phyloP scores from a whole-genome alignment of 2,888 invertebrate genomes.

The Beris chalybata region DNA sequence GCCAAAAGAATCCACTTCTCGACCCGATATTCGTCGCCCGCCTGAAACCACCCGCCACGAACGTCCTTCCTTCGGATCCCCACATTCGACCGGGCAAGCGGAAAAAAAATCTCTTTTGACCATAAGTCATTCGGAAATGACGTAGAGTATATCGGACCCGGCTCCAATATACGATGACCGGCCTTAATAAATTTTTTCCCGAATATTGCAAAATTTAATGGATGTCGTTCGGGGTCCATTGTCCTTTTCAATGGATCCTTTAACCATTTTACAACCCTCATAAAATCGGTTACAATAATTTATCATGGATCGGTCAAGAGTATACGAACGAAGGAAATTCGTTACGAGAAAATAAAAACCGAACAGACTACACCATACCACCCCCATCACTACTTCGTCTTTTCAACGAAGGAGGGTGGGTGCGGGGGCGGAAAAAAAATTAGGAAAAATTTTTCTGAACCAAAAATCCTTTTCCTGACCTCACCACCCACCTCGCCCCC shows the following conservation, averaged over 20 bases:
- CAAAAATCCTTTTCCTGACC: slow-evolving; percentile 21
- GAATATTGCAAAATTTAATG: slow-evolving; percentile 39
- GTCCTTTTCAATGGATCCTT: slow-evolving; percentile 32
- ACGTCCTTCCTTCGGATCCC: not conserved
- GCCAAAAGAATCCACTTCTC: slow-evolving; percentile 8
- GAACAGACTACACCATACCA: not conserved
- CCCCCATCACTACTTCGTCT: not conserved
- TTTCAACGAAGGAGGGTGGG: too few relatives aligned
- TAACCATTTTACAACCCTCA: slow-evolving; percentile 39
- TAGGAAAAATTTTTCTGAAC: slow-evolving; percentile 1
- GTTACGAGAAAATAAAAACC: too few relatives aligned
- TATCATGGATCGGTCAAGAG: slow-evolving; percentile 37
- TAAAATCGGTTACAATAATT: slow-evolving; percentile 39
- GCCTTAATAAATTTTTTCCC: slow-evolving; percentile 36
- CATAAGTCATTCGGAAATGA: slow-evolving; percentile 38
- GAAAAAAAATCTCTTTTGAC: slow-evolving; percentile 21
- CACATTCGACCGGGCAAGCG: not conserved
- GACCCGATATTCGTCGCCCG: too few relatives aligned
- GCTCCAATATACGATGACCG: slow-evolving; percentile 23
- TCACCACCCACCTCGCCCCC: slow-evolving; percentile 10
- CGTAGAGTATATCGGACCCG: slow-evolving; percentile 10
- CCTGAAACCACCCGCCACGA: too few relatives aligned
- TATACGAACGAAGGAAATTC: too few relatives aligned
- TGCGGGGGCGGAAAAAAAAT: too few relatives aligned
- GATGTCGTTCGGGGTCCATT: slow-evolving; percentile 31